Base-by-base conservation (phyloP, 2,113 vertebrate species). In the Nymphicus hollandicus region DNA sequence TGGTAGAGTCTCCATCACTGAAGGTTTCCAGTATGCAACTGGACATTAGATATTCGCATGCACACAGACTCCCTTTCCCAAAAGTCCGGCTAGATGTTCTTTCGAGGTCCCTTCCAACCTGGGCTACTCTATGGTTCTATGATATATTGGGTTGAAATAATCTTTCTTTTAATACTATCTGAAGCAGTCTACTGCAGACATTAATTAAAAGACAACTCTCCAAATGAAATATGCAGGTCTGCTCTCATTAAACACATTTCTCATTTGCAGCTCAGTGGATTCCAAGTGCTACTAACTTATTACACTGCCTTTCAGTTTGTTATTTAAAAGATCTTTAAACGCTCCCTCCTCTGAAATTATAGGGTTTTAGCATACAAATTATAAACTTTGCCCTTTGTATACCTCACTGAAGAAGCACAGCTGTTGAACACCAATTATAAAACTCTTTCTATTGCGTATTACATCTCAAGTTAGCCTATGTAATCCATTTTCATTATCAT, bases 331-430 rank as follows among this genome's bases (percentile, higher is more conserved):
- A 88, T 60, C 72, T 88, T 96, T 68, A 91, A 95, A 79, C 27
- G 20, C 27, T 60, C 55, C 33, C 60, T 74, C 83, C 88, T 81
- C 86, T 92, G 81, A 88, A 91, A 93, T 92, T 56, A 92, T 3
- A 18, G 46, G 5, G 25, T 9, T 87, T 79, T 88, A 81, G 77
- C 61, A 86, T 9, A 80, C 14, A 53, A 85, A 84, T 64, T 73
- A 94, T 35, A 55, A 93, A 92, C 83, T 80, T 53, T 91, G 88
- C 77, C 77, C 91, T 92, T 93, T 91, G 68, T 64, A 17, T 81
- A 58, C 35, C 88, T 83, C 76, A 29, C 37, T 64, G 64, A 89
- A 81, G 64, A 70, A 89, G 35, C 69, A 83, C 37, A 95, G 88
- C 52, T 74, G 91, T 20, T 93, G 43, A 92, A 81, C 60, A 64